Base-by-base conservation (phyloP, 2,797 vertebrate species). In the Chloroceryle amazona region DNA sequence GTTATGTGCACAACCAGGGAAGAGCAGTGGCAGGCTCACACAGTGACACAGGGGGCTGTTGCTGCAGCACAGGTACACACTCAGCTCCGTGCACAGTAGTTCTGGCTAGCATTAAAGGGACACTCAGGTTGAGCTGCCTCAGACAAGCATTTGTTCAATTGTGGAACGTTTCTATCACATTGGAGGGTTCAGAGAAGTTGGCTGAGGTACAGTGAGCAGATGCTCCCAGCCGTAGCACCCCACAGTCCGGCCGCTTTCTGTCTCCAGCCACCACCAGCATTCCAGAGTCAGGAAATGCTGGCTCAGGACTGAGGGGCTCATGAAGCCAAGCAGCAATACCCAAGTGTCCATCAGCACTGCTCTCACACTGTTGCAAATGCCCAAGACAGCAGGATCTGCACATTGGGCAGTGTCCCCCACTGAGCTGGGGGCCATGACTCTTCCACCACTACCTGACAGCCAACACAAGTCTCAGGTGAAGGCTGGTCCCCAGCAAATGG, bases 341-440 rank as follows among this genome's bases (percentile, higher is more conserved):
- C 25, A 23, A 16, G 52, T 19, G 8, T 41, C 29, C 52, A 33
- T 17, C 46, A 73, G 60, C 33, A 60, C 73, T 2, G 1, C 25
- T 52, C 39, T 55, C 28, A n/a, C 26, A 21, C 41, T 7, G 3
- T 4, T 74, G 52, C 60, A 29, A 29, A 10, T 8, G 33, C 39
- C 22, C 4, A 0, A n/a, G 37, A 10, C 18, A 52, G 37, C 22
- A 68, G 28, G 20, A 28, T 14, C n/a, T 46, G 31, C 9, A 4
- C 28, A 10, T 8, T 9, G 17, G 62, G 35, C 47, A 47, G 21
- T 18, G 46, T 41, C 6, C 33, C 46, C 11, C 3, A 1, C 51
- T 13, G 28, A 39, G 46, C 17, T 1, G 1, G 4, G 17, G 14
- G 14, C 67, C 1, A 1, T 17, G 19, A 13, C 33, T 26, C 46